Conservation (phyloP, 37 sponge, comb jelly and placozoan genomes). For the Bolinopsis microptera region DNA sequence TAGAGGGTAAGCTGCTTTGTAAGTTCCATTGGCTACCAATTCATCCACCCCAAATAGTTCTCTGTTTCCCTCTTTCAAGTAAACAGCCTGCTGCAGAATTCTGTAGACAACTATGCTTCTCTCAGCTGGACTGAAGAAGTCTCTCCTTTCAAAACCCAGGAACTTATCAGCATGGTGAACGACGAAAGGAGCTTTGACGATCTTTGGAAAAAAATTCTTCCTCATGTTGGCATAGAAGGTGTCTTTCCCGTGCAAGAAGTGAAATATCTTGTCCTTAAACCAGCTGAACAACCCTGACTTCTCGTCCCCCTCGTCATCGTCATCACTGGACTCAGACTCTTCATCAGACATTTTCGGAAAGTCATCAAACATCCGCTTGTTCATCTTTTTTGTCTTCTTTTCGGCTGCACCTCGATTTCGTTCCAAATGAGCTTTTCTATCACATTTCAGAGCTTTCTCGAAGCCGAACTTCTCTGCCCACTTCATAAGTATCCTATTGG, state of each 20-base stretch:
- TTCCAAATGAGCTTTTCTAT: constrained; percentile 14
- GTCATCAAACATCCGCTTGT: not conserved
- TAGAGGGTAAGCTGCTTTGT: constrained; percentile 22
- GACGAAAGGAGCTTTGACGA: constrained; percentile 13
- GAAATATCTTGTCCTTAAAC: constrained; percentile 19
- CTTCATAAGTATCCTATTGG: not conserved
- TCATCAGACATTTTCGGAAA: not conserved
- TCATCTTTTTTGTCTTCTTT: constrained; percentile 1
- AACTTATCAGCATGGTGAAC: constrained; percentile 3
- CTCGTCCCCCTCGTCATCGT: constrained; percentile 3
- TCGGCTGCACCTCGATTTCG: not conserved
- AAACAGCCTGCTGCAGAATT: not conserved
- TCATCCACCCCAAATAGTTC: constrained; percentile 1
- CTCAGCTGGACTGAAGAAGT: constrained; percentile 33
- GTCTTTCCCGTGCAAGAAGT: not conserved
- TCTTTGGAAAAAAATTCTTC: constrained; percentile 10
- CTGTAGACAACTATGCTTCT: not conserved
- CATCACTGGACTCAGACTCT: not conserved
- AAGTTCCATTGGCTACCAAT: constrained; percentile 1
- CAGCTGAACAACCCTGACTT: constrained; percentile 2
- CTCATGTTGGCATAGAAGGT: constrained; percentile 35
- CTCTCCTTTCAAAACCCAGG: not conserved
- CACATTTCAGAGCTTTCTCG: constrained; percentile 7
- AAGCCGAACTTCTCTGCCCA: constrained; percentile 28
- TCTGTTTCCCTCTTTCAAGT: constrained; percentile 1